Conservation (phyloP, 2,113 vertebrate genomes). For the human region GRCh38 chr20:32407501-32408000, state of each 20-base stretch:
- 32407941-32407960: neutral
- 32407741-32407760: neutral
- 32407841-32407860: neutral
- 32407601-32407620: neutral
- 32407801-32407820: neutral
- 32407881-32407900: neutral
- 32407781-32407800: neutral
- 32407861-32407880: neutral
- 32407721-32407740: neutral
- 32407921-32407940: neutral
- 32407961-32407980: too few species aligned
- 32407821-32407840: neutral
- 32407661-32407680: neutral
- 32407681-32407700: neutral
- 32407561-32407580: neutral
- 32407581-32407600: neutral
- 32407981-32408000: too few species aligned
- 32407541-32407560: neutral
- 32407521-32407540: neutral
- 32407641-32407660: neutral
- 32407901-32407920: conserved; percentile 1
- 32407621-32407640: neutral
- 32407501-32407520: neutral
- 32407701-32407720: neutral
- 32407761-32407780: neutral